These are phyloP conservation scores for Crocuta crocuta DNA, from an alignment of 2,113 vertebrate genomes.

Conservation along the genomic window DNA sequence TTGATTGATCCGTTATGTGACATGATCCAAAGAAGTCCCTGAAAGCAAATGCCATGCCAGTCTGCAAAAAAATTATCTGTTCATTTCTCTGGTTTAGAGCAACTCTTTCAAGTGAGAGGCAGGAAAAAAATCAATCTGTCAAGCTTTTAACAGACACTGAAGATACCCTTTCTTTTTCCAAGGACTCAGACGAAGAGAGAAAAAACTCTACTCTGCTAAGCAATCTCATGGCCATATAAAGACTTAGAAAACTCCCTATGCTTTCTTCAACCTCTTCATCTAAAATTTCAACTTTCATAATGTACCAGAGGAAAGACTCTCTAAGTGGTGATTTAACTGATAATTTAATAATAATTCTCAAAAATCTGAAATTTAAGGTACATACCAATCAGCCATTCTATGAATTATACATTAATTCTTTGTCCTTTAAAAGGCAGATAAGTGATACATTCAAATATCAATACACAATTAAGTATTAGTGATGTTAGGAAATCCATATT, in stretches of 20 bases:
- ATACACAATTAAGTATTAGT: neutral
- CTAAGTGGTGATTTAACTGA: neutral
- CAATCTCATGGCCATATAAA: neutral
- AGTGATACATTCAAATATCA: constrained; percentile 5
- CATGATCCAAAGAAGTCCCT: constrained; percentile 1
- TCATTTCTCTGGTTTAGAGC: neutral
- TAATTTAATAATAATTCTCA: neutral
- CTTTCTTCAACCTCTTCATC: neutral
- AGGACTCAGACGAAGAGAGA: neutral
- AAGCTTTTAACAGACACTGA: neutral
- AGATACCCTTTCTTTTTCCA: neutral
- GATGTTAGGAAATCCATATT: constrained; percentile 48
- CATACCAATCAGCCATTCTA: constrained; percentile 20
- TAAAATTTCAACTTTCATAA: neutral
- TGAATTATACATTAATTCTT: constrained; percentile 24
- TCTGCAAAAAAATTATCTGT: neutral
- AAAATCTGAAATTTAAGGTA: constrained; percentile 10
- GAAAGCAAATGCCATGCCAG: constrained; percentile 46
- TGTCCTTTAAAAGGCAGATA: constrained; percentile 41
- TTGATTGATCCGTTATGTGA: constrained; percentile 21
- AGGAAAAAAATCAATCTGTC: constrained; percentile 24
- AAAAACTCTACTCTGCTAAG: neutral
- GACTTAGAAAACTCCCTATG: neutral
- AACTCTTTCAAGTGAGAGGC: neutral
- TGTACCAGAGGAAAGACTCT: neutral